phyloP scores from a whole-genome alignment of 2,888 invertebrate species.

The Xiphydria camelus region DNA sequence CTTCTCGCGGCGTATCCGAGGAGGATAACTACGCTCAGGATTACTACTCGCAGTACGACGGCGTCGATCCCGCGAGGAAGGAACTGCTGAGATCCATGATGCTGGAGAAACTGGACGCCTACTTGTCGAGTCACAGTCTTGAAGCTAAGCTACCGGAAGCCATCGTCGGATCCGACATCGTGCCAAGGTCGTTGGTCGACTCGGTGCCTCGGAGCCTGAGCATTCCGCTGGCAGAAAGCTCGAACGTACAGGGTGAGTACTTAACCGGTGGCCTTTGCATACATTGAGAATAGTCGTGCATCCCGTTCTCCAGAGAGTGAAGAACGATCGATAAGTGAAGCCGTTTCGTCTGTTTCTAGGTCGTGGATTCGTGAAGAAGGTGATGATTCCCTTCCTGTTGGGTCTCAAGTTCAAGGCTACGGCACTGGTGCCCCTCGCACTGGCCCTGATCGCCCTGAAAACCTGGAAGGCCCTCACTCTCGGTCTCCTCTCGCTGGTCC shows the following conservation, averaged over 20 bases:
- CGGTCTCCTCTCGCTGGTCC: conserved; percentile 79
- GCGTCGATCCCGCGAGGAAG: conserved; percentile 45
- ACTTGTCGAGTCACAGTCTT: conserved; percentile 75
- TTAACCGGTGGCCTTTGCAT: conserved; percentile 1
- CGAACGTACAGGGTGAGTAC: conserved; percentile 49
- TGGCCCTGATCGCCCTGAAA: conserved; percentile 82
- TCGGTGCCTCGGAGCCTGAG: conserved; percentile 70
- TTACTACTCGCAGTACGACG: conserved; percentile 39
- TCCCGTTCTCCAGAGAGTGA: conserved; percentile 19
- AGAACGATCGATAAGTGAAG: conserved; percentile 39
- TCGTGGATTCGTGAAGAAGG: conserved; percentile 81
- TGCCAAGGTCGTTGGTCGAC: conserved; percentile 68
- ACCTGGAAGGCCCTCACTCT: conserved; percentile 89
- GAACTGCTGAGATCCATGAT: conserved; percentile 59
- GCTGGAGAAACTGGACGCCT: conserved; percentile 74
- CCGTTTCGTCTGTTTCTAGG: conserved; percentile 61
- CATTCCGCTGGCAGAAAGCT: conserved; percentile 69
- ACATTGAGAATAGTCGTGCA: neutral
- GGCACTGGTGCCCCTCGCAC: conserved; percentile 77
- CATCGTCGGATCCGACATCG: conserved; percentile 55
- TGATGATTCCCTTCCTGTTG: conserved; percentile 81
- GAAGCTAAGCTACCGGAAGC: conserved; percentile 74
- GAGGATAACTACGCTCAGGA: conserved; percentile 57
- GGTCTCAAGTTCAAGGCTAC: conserved; percentile 87
- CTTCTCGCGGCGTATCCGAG: conserved; percentile 56